Base-by-base conservation (phyloP, 37 sponge, comb jelly and placozoan species). In the Spongilla lacustris region DNA sequence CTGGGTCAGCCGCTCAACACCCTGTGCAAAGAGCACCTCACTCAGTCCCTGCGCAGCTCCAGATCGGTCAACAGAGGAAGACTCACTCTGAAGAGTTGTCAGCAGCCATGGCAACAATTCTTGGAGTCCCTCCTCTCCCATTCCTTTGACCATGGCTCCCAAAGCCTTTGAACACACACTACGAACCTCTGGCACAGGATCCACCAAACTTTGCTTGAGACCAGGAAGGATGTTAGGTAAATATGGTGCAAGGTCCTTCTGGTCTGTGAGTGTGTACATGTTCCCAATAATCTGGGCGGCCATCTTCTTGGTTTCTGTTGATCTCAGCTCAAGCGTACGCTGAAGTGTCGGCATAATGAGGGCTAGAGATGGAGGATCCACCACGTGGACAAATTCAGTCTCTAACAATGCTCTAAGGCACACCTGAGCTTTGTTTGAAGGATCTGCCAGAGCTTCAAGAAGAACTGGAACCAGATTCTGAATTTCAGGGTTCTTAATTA, bases 401-500 rank as follows among this genome's bases (percentile, higher is more conserved):
- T 92, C 87, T 77, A 99, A 77, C 2, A 99, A 95, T 24, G 90
- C 75, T 67, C 94, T 90, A 13, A 99, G 93, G 74, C 96, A 95
- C 2, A 49, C 24, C 30, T 86, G 90, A 11, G 98, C 80, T 38
- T 99, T 85, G 30, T 81, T 87, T 25, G 94, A 87, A 26, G 97
- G 96, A 76, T 94, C 92, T 50, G 90, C 71, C 31, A 99, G 81
- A 13, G 95, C 95, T 10, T 80, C 89, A 26, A 97, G 83, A 4
- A 99, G 92, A 25, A 87, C 38, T 19, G 98, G 95, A 24, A 96
- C 96, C 36, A 99, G 81, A 66, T 73, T 78, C 85, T 99, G 98
- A 30, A 99, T 97, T 71, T 99, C 99, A 14, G 97, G 99, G 81
- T 97, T 99, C 92, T 97, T 97, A 41, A 99, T 99, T 23, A 99